phyloP scores from a whole-genome alignment of 2,888 invertebrate genomes.

The Eubasilissa splendida region DNA sequence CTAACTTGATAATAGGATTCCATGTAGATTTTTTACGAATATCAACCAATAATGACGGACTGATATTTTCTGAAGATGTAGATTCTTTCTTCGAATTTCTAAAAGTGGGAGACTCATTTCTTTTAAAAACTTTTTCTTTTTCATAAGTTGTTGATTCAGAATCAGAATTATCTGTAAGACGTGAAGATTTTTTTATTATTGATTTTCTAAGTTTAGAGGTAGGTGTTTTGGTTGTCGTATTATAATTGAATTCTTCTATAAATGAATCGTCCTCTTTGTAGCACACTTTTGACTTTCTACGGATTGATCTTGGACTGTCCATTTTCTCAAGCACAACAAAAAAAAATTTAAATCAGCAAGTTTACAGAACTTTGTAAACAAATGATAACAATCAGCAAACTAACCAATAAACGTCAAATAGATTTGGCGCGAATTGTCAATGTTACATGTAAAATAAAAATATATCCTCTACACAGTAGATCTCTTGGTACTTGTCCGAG shows the following conservation, averaged over 20 bases:
- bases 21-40: slow-evolving; percentile 25
- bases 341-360: too few relatives aligned
- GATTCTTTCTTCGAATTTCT: not conserved
- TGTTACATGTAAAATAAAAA: too few relatives aligned
- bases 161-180: slow-evolving; percentile 18
- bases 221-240: slow-evolving; percentile 1
- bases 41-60: slow-evolving; percentile 1
- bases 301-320: slow-evolving; percentile 47
- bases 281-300: slow-evolving; percentile 50
- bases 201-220: slow-evolving; percentile 35
- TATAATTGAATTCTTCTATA: slow-evolving; percentile 45
- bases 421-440: too few relatives aligned
- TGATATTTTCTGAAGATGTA: not conserved
- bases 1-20: slow-evolving; percentile 44
- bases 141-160: slow-evolving; percentile 5
- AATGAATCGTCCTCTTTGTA: slow-evolving; percentile 57
- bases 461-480: too few relatives aligned
- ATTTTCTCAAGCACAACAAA: slow-evolving; percentile 1
- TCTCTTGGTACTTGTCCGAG: too few relatives aligned
- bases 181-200: slow-evolving; percentile 5
- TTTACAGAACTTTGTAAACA: too few relatives aligned
- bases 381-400: too few relatives aligned
- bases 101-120: not conserved
- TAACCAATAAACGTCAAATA: too few relatives aligned
- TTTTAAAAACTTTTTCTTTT: not conserved